Conservation (phyloP, 2,113 vertebrate species). For the Cepphus grylle region DNA sequence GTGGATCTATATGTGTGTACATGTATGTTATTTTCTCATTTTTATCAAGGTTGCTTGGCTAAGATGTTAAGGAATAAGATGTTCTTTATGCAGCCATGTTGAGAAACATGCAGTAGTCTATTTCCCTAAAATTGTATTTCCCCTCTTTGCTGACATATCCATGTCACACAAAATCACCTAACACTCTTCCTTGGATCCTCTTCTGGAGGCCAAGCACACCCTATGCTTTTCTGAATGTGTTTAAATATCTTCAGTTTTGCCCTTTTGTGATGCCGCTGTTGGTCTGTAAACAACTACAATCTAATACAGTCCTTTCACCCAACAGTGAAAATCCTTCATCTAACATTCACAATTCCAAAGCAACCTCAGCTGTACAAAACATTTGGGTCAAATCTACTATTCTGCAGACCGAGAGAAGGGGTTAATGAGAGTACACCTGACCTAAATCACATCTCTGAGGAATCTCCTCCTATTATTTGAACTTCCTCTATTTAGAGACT, state of each 20-base stretch:
- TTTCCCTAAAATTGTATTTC: background rate
- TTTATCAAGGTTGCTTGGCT: background rate
- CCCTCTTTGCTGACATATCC: background rate
- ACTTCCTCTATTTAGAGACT: background rate
- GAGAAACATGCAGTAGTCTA: background rate
- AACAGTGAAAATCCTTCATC: background rate
- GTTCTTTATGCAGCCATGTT: background rate
- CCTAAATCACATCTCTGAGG: background rate
- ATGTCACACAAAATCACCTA: background rate
- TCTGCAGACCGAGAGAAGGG: background rate
- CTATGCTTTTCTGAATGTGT: background rate
- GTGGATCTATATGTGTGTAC: background rate
- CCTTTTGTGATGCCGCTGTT: background rate
- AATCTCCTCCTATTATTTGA: background rate
- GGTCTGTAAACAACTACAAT: background rate
- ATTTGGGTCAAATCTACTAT: background rate
- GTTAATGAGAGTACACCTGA: background rate
- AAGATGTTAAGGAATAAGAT: background rate
- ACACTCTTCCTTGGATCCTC: background rate
- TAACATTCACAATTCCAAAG: background rate
- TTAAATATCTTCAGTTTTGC: background rate
- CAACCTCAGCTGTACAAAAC: background rate
- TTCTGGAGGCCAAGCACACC: background rate
- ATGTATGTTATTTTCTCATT: background rate
- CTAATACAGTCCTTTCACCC: background rate